Evolutionary conservation across 2,888 invertebrate genomes (phyloP).

Genomic region (Timandra comae): DNA sequence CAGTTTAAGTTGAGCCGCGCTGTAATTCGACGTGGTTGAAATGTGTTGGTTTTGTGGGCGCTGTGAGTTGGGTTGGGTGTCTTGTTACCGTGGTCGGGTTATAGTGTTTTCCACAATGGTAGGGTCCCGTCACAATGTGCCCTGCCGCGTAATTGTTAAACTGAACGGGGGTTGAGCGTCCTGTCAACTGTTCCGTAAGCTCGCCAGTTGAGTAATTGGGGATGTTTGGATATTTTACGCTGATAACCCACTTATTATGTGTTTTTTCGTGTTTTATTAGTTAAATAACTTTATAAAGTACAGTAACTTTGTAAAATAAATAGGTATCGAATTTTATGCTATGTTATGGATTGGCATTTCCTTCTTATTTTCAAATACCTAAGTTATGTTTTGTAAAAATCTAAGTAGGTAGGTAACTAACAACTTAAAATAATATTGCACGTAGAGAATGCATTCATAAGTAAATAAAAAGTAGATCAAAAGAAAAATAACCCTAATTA

Average conservation of each 20-base stretch:
- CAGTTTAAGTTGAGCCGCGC: constrained; percentile 37
- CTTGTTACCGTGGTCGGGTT: constrained; percentile 37
- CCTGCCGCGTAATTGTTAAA: constrained; percentile 73
- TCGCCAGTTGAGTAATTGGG: constrained; percentile 51
- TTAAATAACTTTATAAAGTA: too few relatives aligned
- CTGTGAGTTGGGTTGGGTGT: constrained; percentile 27
- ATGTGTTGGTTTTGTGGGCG: constrained; percentile 27
- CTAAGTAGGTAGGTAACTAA: too few relatives aligned
- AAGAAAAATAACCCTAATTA: too few relatives aligned
- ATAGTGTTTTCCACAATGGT: constrained; percentile 68
- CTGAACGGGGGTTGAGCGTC: constrained; percentile 70
- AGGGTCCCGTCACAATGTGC: constrained; percentile 70
- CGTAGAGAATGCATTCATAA: too few relatives aligned
- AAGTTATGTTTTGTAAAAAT: too few relatives aligned
- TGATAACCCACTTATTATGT: constrained; percentile 10
- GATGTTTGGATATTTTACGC: constrained; percentile 20
- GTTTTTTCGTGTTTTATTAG: too few relatives aligned
- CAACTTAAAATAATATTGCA: too few relatives aligned
- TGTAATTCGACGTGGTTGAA: not conserved
- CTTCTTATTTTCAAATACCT: too few relatives aligned
- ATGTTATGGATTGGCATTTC: too few relatives aligned
- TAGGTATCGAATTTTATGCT: too few relatives aligned
- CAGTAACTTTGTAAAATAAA: too few relatives aligned
- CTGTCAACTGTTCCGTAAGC: constrained; percentile 62
- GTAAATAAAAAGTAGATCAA: too few relatives aligned